Percentiles rank a stretch among this genome's conserved stretches.
phyloP scores from a whole-genome alignment of 2,888 invertebrate genomes.

The Aphidius colemani region DNA sequence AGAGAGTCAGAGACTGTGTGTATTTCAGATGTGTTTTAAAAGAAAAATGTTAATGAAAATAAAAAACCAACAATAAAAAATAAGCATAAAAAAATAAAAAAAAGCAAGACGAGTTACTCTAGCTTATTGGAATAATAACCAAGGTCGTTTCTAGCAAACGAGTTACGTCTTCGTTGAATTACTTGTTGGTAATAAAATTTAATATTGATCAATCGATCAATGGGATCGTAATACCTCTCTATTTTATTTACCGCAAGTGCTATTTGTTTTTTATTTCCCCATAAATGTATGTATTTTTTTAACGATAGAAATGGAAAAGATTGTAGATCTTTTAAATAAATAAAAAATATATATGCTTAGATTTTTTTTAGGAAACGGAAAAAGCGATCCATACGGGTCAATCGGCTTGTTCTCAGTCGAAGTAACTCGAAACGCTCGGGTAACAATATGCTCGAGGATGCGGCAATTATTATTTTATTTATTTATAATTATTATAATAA shows the following conservation, averaged over 20 bases:
- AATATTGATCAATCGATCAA: constrained; percentile 25
- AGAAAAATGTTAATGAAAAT: constrained; percentile 17
- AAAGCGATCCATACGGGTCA: constrained; percentile 35
- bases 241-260: background rate
- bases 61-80: constrained; percentile 23
- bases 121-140: constrained; percentile 46
- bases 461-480: constrained; percentile 32
- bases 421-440: constrained; percentile 33
- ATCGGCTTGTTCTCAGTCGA: constrained; percentile 32
- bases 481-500: background rate
- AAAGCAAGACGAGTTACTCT: constrained; percentile 16
- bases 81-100: constrained; percentile 13
- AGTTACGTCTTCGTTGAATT: constrained; percentile 33
- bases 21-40: constrained; percentile 32
- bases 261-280: background rate
- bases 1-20: constrained; percentile 16
- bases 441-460: constrained; percentile 35
- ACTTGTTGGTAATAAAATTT: constrained; percentile 17
- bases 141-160: constrained; percentile 53
- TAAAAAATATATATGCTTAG: background rate
- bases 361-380: background rate
- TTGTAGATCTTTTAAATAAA: background rate
- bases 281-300: too few relatives aligned
- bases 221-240: constrained; percentile 17
- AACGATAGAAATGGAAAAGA: background rate